Evolutionary conservation across 2,113 vertebrate species (phyloP).

Genomic region (Coracopsis vasa): DNA sequence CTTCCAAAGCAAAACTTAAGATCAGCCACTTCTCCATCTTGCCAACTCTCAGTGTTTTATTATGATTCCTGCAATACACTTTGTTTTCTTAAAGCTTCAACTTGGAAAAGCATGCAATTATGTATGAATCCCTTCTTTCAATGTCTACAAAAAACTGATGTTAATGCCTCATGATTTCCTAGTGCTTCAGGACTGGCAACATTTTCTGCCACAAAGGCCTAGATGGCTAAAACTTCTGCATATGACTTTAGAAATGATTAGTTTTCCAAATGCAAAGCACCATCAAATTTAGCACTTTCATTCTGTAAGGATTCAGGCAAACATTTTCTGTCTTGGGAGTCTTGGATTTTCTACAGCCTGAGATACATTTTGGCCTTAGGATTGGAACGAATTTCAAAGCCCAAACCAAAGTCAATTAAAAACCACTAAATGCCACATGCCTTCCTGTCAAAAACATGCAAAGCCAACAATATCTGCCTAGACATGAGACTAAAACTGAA

Average conservation of each 20-base stretch:
- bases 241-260: neutral
- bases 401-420: neutral
- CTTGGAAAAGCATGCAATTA: neutral
- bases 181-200: neutral
- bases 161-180: neutral
- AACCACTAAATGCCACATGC: neutral
- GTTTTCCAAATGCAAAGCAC: neutral
- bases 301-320: neutral
- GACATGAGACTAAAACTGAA: neutral
- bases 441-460: neutral
- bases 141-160: neutral
- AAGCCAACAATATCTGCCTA: neutral
- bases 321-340: neutral
- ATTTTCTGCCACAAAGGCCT: neutral
- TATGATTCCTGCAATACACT: neutral
- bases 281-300: neutral
- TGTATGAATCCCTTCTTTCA: neutral
- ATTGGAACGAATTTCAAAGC: neutral
- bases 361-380: neutral
- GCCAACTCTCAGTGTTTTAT: neutral
- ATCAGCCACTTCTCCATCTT: neutral
- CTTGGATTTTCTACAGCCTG: neutral
- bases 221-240: neutral
- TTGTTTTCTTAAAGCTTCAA: neutral
- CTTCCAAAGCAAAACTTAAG: neutral